phyloP scores from a whole-genome alignment of 2,888 invertebrate genomes.

The Syrista parreyssii region DNA sequence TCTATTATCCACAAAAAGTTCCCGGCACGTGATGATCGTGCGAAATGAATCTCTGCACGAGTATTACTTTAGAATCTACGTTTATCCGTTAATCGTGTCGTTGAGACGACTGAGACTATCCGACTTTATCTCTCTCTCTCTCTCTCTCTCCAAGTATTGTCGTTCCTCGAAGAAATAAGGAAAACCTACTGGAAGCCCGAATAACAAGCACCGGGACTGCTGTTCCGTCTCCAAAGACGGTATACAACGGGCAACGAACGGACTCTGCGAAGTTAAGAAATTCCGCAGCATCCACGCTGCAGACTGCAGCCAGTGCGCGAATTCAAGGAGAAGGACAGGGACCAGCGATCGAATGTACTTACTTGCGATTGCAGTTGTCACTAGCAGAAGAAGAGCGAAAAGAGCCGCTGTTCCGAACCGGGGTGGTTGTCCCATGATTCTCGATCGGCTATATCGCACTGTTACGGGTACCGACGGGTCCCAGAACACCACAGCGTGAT shows the following conservation, averaged over 20 bases:
- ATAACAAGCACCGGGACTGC: no score
- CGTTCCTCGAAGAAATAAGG: no score
- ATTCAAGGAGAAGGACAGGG: no score
- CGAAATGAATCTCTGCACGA: no score
- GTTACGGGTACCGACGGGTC: constrained; percentile 43
- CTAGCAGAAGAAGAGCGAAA: constrained; percentile 43
- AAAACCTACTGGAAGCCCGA: no score
- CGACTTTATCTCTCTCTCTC: background rate
- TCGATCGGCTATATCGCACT: constrained; percentile 32
- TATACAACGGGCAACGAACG: background rate
- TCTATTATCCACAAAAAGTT: no score
- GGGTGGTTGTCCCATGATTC: constrained; percentile 58
- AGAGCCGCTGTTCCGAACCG: constrained; percentile 53
- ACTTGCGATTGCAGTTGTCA: constrained; percentile 45
- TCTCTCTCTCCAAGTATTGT: constrained; percentile 12
- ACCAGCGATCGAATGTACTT: constrained; percentile 34
- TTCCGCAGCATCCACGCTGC: background rate
- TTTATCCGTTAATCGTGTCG: no score
- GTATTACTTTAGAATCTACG: no score
- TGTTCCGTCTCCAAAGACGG: constrained; percentile 6
- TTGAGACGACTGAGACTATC: no score
- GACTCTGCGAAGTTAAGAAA: background rate
- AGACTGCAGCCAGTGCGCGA: background rate
- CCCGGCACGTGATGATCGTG: no score
- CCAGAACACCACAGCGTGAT: constrained; percentile 60